Conservation (phyloP, 2,797 vertebrate species). For the Rhincodon typus region DNA sequence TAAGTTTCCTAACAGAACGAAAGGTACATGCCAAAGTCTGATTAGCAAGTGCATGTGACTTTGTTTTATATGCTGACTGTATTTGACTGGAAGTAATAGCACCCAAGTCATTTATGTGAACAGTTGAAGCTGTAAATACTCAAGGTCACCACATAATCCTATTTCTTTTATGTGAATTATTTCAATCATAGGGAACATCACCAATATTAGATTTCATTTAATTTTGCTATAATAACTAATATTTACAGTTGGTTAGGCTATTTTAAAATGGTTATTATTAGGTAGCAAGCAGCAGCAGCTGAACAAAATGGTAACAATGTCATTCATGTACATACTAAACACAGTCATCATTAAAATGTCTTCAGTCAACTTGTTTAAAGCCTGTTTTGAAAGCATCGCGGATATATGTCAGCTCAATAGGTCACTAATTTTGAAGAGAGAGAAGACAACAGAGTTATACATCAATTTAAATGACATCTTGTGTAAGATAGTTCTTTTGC, state of each 20-base stretch:
- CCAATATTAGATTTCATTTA: neutral
- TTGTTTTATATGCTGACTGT: conserved; percentile 1
- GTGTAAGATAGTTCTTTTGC: neutral
- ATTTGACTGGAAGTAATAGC: conserved; percentile 1
- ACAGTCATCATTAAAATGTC: neutral
- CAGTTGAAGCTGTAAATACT: neutral
- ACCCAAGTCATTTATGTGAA: neutral
- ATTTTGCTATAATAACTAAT: neutral
- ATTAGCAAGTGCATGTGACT: neutral
- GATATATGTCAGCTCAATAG: neutral
- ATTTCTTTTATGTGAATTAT: neutral
- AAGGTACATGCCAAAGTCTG: neutral
- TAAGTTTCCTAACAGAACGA: neutral
- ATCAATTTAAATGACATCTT: neutral
- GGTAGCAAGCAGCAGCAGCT: neutral
- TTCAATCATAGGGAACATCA: neutral
- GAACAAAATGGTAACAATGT: neutral
- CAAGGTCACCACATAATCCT: neutral
- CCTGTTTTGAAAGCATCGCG: neutral
- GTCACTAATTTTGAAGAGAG: neutral
- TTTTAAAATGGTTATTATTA: neutral
- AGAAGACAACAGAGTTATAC: neutral
- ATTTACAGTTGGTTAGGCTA: neutral
- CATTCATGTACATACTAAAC: neutral
- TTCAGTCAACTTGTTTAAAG: neutral